Evolutionary conservation across 2,888 invertebrate species (phyloP).

Genomic region (Ophion ellenae): DNA sequence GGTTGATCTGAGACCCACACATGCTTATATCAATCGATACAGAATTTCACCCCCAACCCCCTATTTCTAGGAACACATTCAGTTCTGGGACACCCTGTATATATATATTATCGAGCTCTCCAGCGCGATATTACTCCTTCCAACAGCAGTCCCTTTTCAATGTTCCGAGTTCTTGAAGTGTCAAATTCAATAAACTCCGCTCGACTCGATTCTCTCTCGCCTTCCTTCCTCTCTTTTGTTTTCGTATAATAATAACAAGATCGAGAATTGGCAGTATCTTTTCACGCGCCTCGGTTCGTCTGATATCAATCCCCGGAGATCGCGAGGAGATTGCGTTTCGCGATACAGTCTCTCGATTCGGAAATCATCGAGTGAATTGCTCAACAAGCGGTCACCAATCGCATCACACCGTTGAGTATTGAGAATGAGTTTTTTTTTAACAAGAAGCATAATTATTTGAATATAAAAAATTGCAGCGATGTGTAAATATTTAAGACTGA

Average conservation of each 20-base stretch:
- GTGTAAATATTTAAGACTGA: too few relatives aligned
- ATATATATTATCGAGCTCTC: constrained; percentile 35
- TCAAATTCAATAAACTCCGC: constrained; percentile 82
- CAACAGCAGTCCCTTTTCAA: constrained; percentile 79
- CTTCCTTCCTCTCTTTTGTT: constrained; percentile 49
- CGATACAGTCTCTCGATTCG: not conserved
- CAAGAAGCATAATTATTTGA: not conserved
- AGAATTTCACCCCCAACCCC: too few relatives aligned
- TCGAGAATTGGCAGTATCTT: constrained; percentile 40
- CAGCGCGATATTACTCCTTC: constrained; percentile 54
- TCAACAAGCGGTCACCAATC: not conserved
- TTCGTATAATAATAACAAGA: constrained; percentile 63
- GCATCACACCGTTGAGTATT: not conserved
- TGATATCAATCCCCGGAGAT: constrained; percentile 44
- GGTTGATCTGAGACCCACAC: too few relatives aligned
- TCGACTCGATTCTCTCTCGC: constrained; percentile 49
- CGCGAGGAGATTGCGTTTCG: constrained; percentile 56
- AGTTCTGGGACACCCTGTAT: not conserved
- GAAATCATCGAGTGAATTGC: not conserved
- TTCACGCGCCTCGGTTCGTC: constrained; percentile 9
- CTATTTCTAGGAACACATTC: too few relatives aligned
- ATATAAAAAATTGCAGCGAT: not conserved
- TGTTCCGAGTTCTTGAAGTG: constrained; percentile 83
- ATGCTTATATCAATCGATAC: too few relatives aligned
- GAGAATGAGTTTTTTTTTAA: not conserved